phyloP scores from a whole-genome alignment of 2,797 vertebrate genomes.

The Columba guinea region DNA sequence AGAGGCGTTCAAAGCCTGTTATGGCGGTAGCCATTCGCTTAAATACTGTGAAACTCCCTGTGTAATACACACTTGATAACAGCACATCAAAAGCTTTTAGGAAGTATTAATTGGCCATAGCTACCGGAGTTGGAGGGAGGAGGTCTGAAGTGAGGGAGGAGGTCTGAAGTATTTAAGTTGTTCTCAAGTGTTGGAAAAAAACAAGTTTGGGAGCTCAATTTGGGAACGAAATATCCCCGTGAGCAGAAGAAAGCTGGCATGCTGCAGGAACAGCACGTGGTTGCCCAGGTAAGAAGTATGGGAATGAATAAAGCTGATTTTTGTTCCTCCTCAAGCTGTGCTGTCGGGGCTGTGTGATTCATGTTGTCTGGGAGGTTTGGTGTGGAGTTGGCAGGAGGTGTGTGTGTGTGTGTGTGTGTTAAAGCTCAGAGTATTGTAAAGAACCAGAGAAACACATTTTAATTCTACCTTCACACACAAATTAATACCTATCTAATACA shows the following conservation, averaged over 20 bases:
- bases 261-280: accelerated
- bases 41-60: conserved; percentile 21
- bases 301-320: background rate
- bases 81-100: conserved; percentile 2
- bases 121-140: background rate
- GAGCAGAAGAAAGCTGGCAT: background rate
- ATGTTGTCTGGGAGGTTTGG: background rate
- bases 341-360: background rate
- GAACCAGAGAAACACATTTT: background rate
- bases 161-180: background rate
- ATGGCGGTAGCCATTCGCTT: background rate
- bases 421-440: background rate
- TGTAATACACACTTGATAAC: background rate
- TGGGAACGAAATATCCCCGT: background rate
- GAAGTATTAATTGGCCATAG: conserved; percentile 23
- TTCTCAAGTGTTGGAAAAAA: background rate
- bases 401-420: background rate
- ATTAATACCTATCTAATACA: background rate
- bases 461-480: background rate
- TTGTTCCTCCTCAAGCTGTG: background rate
- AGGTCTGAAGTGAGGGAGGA: background rate
- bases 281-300: background rate
- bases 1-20: background rate
- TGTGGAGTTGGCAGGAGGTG: background rate
- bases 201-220: background rate